Evolutionary conservation across 2,113 vertebrate species (phyloP).

Genomic region (Perca schrenkii): DNA sequence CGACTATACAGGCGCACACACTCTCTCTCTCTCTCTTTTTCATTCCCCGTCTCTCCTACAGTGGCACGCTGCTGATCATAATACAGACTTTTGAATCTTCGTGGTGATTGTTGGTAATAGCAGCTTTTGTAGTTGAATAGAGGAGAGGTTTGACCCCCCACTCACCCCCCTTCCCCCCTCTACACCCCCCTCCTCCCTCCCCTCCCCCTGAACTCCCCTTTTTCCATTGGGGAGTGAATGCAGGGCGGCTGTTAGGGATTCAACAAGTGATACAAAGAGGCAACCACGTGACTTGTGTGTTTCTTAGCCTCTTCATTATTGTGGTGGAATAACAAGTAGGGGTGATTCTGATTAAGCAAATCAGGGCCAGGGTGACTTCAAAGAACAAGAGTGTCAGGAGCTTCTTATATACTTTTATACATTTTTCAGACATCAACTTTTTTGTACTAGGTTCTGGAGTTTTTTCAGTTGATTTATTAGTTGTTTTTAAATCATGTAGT

Average conservation of each 20-base stretch:
- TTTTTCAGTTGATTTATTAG: constrained; percentile 40
- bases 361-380: constrained; percentile 69
- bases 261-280: constrained; percentile 85
- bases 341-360: constrained; percentile 75
- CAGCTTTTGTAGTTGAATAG: constrained; percentile 79
- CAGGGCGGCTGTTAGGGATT: constrained; percentile 79
- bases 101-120: constrained; percentile 77
- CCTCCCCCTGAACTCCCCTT: constrained; percentile 51
- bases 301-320: constrained; percentile 79
- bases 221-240: constrained; percentile 72
- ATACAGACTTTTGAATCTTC: constrained; percentile 74
- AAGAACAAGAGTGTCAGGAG: constrained; percentile 49
- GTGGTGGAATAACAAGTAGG: constrained; percentile 79
- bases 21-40: constrained; percentile 40
- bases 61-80: constrained; percentile 64
- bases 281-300: constrained; percentile 81
- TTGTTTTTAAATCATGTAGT: constrained; percentile 30
- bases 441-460: neutral
- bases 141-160: constrained; percentile 75
- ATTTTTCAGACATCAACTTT: neutral
- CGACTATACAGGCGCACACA: constrained; percentile 50
- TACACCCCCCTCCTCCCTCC: constrained; percentile 27
- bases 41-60: constrained; percentile 54
- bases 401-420: constrained; percentile 9
- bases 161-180: constrained; percentile 40